These are phyloP conservation scores for Antechinus stuartii DNA, from an alignment of 2,113 vertebrate genomes.

Conservation along the genomic window DNA sequence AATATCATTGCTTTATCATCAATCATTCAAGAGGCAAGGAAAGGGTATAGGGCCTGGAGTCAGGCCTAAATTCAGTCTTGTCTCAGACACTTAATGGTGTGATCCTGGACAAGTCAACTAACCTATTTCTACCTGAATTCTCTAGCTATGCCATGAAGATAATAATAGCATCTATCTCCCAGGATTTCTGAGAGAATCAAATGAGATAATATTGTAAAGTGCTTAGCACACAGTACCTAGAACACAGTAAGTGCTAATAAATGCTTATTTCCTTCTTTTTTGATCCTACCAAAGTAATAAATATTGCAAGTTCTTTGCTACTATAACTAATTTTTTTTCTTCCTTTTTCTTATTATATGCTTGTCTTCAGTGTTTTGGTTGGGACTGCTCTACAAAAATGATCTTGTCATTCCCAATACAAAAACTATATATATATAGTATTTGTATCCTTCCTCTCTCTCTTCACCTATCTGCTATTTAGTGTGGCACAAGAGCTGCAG, in stretches of 20 bases:
- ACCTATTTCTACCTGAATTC: neutral
- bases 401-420: neutral
- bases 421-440: neutral
- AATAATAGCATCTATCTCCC: neutral
- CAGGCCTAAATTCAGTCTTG: neutral
- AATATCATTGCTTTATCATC: neutral
- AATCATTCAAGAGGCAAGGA: neutral
- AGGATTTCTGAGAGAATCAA: neutral
- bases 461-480: neutral
- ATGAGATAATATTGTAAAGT: neutral
- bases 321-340: neutral
- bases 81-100: neutral
- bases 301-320: neutral
- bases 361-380: neutral
- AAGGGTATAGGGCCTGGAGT: neutral
- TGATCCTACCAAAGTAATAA: neutral
- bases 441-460: neutral
- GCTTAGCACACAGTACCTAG: neutral
- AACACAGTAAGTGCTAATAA: neutral
- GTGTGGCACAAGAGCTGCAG: neutral
- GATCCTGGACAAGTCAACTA: neutral
- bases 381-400: neutral
- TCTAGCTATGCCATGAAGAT: neutral
- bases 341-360: neutral
- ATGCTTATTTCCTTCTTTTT: neutral